Evolutionary conservation across 2,888 invertebrate genomes (phyloP), one percentile per base, ranked within the genome.

Genomic region (Cactoblastis cactorum): DNA sequence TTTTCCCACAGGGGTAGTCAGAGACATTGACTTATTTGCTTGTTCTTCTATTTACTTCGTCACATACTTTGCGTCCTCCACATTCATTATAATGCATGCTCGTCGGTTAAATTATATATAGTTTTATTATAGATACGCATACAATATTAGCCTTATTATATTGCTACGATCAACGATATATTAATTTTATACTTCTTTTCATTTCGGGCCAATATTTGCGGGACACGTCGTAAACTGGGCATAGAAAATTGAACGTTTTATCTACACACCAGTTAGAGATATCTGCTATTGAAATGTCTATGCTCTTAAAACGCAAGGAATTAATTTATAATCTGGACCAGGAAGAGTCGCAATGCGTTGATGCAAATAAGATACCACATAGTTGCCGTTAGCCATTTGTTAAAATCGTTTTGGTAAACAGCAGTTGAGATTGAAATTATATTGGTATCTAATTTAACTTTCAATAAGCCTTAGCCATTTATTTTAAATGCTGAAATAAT

Each of bases 281-380:
- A 43, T 71, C 67, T 67, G 65, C 76, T 64, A 80, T 80, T 78
- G 75, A 80, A 73, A 69, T 75, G 67, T 57, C 59, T 52, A 62
- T 74, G 69, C 74, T 65, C 68, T 76, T 71, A 71, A 71, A 74
- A 71, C 64, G 67, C 59, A 52, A 53, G 54, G 45, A 56, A 57
- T 52, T 54, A 48, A 48, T 28, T 48, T 48, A 48, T 48, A 19
- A 37, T 48, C 37, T 17, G 11, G 28, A 15, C 35, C 24, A 24
- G 22, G 37, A 48, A 48, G 37, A 43, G 43, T 41, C 15, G 28
- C 15, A 22, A n/a, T 41, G 43, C 32, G 43, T 28, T 43, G 28
- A 43, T 43, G 43, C 43, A 32, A 43, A 43, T 43, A 28, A 22
- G 39, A 39, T 39, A 1, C 12, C 14, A 22, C 22, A n/a, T 12